Percentiles rank a stretch among this genome's conserved stretches.
Conservation (phyloP, 2,888 invertebrate species). For the Heliconius erato region DNA sequence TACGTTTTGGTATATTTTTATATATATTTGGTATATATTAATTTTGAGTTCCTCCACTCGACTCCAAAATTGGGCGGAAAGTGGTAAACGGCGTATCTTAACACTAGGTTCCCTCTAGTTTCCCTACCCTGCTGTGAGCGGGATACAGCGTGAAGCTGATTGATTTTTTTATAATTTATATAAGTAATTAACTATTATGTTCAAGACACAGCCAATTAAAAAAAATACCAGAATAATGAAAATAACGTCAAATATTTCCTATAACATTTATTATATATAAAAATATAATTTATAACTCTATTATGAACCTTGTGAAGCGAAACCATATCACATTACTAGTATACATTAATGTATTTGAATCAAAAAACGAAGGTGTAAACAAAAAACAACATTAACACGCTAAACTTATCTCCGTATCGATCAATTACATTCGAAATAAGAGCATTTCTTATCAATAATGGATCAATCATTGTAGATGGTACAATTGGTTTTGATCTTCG, state of each 20-base stretch:
- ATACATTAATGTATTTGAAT: conserved; percentile 50
- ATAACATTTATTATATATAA: neutral
- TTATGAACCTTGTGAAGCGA: conserved; percentile 33
- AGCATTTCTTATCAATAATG: conserved; percentile 84
- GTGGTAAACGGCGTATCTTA: too few relatives aligned
- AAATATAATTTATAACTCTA: neutral
- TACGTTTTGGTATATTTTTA: too few relatives aligned
- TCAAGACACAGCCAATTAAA: too few relatives aligned
- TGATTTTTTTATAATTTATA: too few relatives aligned
- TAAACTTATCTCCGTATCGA: conserved; percentile 76
- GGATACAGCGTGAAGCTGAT: too few relatives aligned
- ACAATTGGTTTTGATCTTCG: conserved; percentile 57
- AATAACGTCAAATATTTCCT: neutral
- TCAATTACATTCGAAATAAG: conserved; percentile 83
- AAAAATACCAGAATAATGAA: too few relatives aligned
- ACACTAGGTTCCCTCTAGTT: too few relatives aligned
- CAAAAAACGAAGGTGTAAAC: conserved; percentile 66
- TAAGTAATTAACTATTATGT: too few relatives aligned
- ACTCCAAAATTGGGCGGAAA: too few relatives aligned
- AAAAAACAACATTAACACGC: conserved; percentile 76
- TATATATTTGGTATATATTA: too few relatives aligned
- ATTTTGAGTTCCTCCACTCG: too few relatives aligned
- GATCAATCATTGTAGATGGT: conserved; percentile 73
- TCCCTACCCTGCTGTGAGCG: too few relatives aligned
- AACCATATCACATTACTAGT: conserved; percentile 46